Conservation (phyloP, 2,113 vertebrate genomes). For the Cinclus mexicanus region DNA sequence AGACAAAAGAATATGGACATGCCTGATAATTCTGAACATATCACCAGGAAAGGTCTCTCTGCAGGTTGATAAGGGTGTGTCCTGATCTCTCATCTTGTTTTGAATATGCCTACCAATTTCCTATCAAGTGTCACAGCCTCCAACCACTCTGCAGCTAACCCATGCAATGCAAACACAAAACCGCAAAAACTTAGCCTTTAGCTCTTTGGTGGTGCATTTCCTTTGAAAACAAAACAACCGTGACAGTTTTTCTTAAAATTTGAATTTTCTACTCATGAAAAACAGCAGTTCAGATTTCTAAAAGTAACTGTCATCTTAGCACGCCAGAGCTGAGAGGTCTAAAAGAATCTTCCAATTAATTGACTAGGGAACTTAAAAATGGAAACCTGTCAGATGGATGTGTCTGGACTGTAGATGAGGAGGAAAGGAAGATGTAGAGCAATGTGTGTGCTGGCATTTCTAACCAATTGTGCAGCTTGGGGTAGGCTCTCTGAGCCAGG, state of each 20-base stretch:
- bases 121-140: background rate
- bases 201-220: background rate
- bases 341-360: constrained; percentile 37
- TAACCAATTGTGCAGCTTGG: background rate
- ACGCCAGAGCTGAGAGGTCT: background rate
- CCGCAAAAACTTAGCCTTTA: background rate
- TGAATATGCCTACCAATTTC: background rate
- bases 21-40: background rate
- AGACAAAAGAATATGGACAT: background rate
- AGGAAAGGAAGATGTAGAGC: background rate
- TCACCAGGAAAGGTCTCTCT: background rate
- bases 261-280: background rate
- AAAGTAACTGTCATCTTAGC: background rate
- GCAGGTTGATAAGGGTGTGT: background rate
- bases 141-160: background rate
- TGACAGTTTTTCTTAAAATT: background rate
- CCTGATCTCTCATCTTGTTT: background rate
- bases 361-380: constrained; percentile 14
- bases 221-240: background rate
- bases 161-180: background rate
- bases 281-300: background rate
- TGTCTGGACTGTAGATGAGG: background rate
- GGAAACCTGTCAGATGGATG: constrained; percentile 7
- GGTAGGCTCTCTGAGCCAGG: background rate
- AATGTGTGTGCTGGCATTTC: background rate